These are phyloP conservation scores for Achlya flavicornis DNA, from an alignment of 2,888 invertebrate genomes.

Conservation along the genomic window DNA sequence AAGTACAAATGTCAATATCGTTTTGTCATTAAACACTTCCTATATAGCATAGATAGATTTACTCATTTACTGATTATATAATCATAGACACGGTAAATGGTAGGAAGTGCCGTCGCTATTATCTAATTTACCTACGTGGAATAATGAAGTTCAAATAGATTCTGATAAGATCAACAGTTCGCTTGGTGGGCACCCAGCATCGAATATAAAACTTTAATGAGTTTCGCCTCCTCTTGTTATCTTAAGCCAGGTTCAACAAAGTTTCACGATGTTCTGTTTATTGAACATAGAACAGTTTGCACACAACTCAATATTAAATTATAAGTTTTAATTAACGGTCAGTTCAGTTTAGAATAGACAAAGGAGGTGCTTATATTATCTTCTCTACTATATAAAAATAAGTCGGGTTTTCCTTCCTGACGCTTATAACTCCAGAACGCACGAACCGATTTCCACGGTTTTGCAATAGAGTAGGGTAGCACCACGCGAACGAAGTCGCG, in stretches of 20 bases:
- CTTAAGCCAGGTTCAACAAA: slow-evolving; percentile 64
- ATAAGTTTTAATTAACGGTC: slow-evolving; percentile 67
- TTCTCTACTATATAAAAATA: no score
- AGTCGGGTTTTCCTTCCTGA: no score
- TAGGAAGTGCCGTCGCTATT: not conserved
- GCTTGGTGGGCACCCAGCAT: slow-evolving; percentile 40
- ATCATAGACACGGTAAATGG: not conserved
- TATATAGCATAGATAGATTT: no score
- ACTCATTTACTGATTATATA: no score
- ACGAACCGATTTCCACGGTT: no score
- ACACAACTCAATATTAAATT: slow-evolving; percentile 63
- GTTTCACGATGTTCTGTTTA: slow-evolving; percentile 69
- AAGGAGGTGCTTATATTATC: slow-evolving; percentile 22
- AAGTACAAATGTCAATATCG: no score
- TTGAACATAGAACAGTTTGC: slow-evolving; percentile 60
- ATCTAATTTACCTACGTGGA: slow-evolving; percentile 39
- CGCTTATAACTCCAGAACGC: no score
- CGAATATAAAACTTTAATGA: slow-evolving; percentile 79
- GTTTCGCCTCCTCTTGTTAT: slow-evolving; percentile 75
- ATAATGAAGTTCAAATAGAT: slow-evolving; percentile 50
- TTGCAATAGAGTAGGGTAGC: no score
- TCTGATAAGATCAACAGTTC: slow-evolving; percentile 61
- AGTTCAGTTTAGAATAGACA: slow-evolving; percentile 37
- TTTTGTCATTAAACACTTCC: no score
- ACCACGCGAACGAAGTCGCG: no score